phyloP scores from a whole-genome alignment of 2,797 vertebrate species.

The Buceros bicornis region DNA sequence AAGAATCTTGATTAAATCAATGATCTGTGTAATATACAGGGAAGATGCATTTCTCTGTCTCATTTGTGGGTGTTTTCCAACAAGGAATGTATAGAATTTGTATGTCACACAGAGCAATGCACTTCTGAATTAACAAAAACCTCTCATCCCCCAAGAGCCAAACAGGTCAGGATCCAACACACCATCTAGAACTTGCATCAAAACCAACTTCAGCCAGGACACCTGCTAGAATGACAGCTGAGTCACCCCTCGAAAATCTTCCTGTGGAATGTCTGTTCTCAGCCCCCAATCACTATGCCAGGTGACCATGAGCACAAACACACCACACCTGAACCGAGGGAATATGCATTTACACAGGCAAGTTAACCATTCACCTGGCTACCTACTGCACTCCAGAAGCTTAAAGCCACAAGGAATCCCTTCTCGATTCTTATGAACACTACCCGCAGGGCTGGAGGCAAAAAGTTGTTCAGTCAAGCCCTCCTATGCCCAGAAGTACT shows the following conservation, averaged over 20 bases:
- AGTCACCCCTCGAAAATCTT: not conserved
- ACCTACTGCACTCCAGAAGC: not conserved
- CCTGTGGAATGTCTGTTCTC: not conserved
- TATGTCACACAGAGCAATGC: not conserved
- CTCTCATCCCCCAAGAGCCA: not conserved
- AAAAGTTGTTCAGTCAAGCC: not conserved
- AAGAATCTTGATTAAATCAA: not conserved
- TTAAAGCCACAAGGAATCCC: not conserved
- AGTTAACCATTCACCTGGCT: not conserved
- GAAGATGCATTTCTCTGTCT: not conserved
- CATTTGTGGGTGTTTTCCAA: not conserved
- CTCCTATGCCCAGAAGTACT: fast-evolving
- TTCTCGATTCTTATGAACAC: not conserved
- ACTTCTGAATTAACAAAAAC: not conserved
- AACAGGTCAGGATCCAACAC: not conserved
- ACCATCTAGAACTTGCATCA: not conserved
- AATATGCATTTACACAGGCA: not conserved
- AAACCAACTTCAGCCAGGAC: not conserved
- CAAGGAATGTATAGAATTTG: not conserved
- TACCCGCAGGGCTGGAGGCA: not conserved
- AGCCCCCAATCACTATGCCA: not conserved
- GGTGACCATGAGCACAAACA: not conserved
- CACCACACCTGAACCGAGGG: not conserved
- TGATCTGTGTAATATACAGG: not conserved
- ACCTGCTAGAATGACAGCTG: constrained; percentile 11